Conservation (phyloP, 2,113 vertebrate genomes). For the Mustelus asterias region DNA sequence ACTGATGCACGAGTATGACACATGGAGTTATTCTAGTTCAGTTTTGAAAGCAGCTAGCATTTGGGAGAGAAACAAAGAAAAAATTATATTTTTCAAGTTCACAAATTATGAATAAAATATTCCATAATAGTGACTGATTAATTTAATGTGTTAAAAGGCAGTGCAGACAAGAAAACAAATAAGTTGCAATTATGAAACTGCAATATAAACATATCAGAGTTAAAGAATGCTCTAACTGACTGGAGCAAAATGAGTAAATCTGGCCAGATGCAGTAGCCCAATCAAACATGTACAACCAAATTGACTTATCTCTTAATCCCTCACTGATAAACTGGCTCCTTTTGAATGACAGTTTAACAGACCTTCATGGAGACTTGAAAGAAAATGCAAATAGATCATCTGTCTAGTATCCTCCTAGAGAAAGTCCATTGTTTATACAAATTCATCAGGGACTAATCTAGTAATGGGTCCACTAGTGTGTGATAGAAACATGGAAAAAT, state of each 20-base stretch:
- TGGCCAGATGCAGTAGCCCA: conserved; percentile 64
- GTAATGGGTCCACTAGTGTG: neutral
- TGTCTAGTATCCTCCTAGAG: conserved; percentile 54
- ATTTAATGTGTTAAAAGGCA: neutral
- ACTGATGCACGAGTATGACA: neutral
- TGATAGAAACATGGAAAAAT: neutral
- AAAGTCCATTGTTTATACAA: conserved; percentile 59
- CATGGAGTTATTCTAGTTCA: neutral
- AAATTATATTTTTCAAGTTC: neutral
- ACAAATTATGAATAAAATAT: neutral
- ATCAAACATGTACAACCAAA: conserved; percentile 78
- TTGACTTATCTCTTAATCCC: conserved; percentile 75
- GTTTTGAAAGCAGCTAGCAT: neutral
- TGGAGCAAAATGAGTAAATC: neutral
- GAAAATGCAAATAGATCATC: conserved; percentile 67
- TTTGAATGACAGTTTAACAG: conserved; percentile 64
- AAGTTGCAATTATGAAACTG: neutral
- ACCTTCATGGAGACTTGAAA: conserved; percentile 67
- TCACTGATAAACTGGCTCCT: conserved; percentile 72
- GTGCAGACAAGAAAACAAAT: no score
- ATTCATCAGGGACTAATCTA: conserved; percentile 41
- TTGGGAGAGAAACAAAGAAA: neutral
- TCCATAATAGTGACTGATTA: neutral
- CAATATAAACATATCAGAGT: neutral
- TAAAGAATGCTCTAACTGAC: neutral